Conservation (phyloP, 1,140 invertebrate species). For the Camponotus pennsylvanicus region DNA sequence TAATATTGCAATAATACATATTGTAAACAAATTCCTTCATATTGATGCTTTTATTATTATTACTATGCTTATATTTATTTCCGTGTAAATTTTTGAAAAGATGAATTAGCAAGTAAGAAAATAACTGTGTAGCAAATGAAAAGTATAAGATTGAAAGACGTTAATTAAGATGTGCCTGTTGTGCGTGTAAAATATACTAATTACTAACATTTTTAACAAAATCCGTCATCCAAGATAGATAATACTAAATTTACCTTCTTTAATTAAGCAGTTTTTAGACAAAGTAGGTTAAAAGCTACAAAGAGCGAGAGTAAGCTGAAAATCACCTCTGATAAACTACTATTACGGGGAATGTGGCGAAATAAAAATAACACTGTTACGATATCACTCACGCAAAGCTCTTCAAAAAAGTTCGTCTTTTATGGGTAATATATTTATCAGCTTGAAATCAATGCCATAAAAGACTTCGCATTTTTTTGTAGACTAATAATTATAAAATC, state of each 20-base stretch:
- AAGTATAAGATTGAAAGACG: background rate
- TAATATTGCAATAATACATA: background rate
- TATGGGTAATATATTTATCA: slow-evolving; percentile 21
- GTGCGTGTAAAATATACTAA: slow-evolving; percentile 21
- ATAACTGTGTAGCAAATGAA: background rate
- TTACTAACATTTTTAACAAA: slow-evolving; percentile 20
- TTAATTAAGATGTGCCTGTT: slow-evolving; percentile 34
- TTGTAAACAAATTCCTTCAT: background rate
- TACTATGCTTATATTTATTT: background rate
- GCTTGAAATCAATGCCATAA: slow-evolving; percentile 1
- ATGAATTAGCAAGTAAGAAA: background rate
- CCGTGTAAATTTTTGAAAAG: background rate
- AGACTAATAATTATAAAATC: too few species aligned
- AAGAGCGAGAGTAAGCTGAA: background rate
- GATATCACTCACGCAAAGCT: background rate
- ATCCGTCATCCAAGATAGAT: background rate
- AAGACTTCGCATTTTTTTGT: background rate
- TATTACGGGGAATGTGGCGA: background rate
- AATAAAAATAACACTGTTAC: slow-evolving; percentile 9
- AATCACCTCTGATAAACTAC: background rate
- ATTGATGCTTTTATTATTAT: background rate
- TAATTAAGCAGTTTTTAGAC: slow-evolving; percentile 29
- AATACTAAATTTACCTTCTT: slow-evolving; percentile 43
- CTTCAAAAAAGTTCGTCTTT: background rate
- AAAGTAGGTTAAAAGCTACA: background rate